Percentiles rank a stretch among this genome's conserved stretches.
Conservation (phyloP, 2,797 vertebrate species). For the Urosaurus nigricauda region DNA sequence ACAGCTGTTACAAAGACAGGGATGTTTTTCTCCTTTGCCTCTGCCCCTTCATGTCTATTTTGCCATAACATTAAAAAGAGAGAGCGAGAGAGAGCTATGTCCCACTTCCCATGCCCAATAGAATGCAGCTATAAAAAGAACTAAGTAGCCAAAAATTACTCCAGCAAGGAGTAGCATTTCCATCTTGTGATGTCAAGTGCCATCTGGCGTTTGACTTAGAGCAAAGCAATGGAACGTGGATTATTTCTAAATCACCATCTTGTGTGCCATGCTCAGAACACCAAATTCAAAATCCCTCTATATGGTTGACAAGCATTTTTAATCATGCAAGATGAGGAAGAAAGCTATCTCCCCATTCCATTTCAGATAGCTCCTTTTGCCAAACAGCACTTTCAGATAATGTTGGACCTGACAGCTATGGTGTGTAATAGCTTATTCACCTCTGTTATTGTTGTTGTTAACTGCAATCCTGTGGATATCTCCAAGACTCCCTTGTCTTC, state of each 20-base stretch:
- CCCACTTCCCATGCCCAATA: fast-evolving
- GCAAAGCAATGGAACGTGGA: slow-evolving; percentile 13
- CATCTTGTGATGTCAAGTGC: slow-evolving; percentile 41
- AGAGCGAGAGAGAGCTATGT: no score
- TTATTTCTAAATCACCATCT: neutral
- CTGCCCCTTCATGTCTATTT: neutral
- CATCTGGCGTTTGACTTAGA: slow-evolving; percentile 49
- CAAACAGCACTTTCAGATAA: neutral
- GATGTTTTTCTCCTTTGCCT: neutral
- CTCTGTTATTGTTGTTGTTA: neutral
- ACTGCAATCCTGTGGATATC: no score
- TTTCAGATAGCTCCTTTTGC: neutral
- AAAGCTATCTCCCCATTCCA: neutral
- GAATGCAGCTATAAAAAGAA: fast-evolving
- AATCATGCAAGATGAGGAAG: no score
- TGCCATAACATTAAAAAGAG: neutral
- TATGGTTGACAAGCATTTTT: neutral
- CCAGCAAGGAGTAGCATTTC: neutral
- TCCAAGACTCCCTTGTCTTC: no score
- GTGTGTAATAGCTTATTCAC: neutral
- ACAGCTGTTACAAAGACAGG: neutral
- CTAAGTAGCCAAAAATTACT: fast-evolving
- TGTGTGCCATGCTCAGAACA: neutral
- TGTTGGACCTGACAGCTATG: neutral
- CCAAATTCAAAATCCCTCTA: neutral